These are phyloP conservation scores for Eretmodus cyanostictus DNA, from an alignment of 2,113 vertebrate genomes.

Conservation along the genomic window DNA sequence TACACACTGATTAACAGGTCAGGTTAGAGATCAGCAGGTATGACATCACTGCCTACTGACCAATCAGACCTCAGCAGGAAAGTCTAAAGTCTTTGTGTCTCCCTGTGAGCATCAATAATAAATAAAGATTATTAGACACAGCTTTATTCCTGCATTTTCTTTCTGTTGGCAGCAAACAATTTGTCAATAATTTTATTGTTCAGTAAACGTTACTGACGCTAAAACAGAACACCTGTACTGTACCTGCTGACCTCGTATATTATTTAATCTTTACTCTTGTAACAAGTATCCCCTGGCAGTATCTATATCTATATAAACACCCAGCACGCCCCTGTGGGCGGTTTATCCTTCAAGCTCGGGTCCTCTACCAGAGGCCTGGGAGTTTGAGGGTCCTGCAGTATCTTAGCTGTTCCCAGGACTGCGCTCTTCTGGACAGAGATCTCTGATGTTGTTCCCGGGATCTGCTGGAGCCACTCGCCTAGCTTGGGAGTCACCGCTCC, in stretches of 20 bases:
- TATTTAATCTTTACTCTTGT: background rate
- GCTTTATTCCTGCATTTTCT: background rate
- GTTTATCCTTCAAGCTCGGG: no score
- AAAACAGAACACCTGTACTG: fast-evolving
- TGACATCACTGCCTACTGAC: background rate
- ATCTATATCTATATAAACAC: background rate
- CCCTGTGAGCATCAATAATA: background rate
- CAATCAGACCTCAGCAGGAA: background rate
- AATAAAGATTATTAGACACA: background rate
- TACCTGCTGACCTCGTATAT: background rate
- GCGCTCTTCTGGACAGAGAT: no score
- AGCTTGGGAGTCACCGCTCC: no score
- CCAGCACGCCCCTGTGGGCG: fast-evolving
- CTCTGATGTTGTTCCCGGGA: no score
- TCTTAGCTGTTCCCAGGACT: no score
- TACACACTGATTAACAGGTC: background rate
- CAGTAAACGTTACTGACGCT: background rate
- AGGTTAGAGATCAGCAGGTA: background rate
- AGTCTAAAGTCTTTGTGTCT: background rate
- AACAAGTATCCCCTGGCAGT: fast-evolving
- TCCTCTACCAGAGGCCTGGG: no score
- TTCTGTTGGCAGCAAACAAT: background rate
- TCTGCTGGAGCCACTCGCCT: no score
- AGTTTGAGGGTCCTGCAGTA: no score
- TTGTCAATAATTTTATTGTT: background rate